Evolutionary conservation across 2,888 invertebrate species (phyloP), one percentile per base, ranked within the genome.

Genomic region (Apoderus coryli): DNA sequence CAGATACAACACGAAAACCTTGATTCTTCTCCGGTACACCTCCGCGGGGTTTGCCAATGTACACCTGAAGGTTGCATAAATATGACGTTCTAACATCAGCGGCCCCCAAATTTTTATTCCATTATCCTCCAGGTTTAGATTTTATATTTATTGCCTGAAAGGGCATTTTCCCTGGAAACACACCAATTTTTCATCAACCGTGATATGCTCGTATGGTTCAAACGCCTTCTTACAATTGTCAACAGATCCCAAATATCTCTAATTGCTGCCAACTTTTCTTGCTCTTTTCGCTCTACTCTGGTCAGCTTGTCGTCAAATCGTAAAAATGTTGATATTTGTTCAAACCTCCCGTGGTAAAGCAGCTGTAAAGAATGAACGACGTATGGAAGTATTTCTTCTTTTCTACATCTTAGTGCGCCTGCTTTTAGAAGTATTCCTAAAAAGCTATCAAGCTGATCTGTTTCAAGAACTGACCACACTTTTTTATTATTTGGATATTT

Each of bases 31-130:
- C 35, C 31, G 28, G 6, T 35, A 24, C 25, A 34, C 29, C 34
- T 16, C 26, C 33, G 15, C 9, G 15, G 5, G 13, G 16, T 33
- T 41, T 40, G 10, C 37, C 33, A 24, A 35, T 42, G 29, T 42
- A 42, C 2, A 39, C 31, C 22, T 42, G 40, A 4, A 40, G 32
- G 29, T 42, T 41, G 22, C 29, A 37, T 10, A 41, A 13, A 27
- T 40, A 42, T 13, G 34, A 29, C 4, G 38, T 42, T 26, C 31
- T 33, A 14, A 30, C 28, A 30, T 42, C 41, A 29, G 29, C n/a
- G 23, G 34, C 4, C 38, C 42, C 19, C 39, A 29, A 12, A n/a
- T n/a, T n/a, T n/a, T n/a, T n/a, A n/a, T n/a, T n/a, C n/a, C n/a
- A n/a, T 39, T 41, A 38, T 26, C 14, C 14, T 4, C 29, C 29